phyloP scores from a whole-genome alignment of 2,113 vertebrate species.

The Protobothrops mucrosquamatus region DNA sequence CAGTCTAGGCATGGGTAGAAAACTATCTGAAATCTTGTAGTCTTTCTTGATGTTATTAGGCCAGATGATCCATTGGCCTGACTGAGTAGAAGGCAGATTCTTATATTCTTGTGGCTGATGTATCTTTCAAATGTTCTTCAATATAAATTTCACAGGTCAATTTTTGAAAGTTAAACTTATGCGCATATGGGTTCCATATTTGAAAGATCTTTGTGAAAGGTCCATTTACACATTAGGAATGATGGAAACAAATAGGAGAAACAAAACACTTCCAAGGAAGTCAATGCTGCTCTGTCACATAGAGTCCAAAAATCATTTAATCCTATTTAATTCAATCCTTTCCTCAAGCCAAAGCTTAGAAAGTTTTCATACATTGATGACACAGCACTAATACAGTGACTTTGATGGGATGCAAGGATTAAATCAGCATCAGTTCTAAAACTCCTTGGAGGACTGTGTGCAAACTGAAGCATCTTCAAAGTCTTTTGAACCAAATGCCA shows the following conservation, averaged over 20 bases:
- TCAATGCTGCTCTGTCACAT: not conserved
- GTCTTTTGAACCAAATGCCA: not conserved
- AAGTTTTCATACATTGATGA: not conserved
- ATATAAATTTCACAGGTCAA: not conserved
- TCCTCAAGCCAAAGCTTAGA: not conserved
- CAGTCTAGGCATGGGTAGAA: not conserved
- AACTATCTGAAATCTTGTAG: not conserved
- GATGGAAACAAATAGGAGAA: not conserved
- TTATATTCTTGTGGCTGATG: not conserved
- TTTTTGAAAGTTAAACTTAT: not conserved
- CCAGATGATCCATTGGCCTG: not conserved
- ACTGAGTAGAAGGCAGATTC: not conserved
- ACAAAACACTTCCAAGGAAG: not conserved
- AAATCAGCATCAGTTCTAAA: not conserved
- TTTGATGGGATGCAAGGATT: not conserved
- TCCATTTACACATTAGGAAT: not conserved
- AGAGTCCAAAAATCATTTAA: not conserved
- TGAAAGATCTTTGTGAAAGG: not conserved
- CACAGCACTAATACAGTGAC: not conserved
- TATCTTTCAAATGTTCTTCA: not conserved
- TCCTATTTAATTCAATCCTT: not conserved
- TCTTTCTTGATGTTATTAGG: not conserved
- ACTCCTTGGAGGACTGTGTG: accelerated
- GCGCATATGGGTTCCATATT: not conserved
- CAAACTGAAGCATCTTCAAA: not conserved